Evolutionary conservation across 92 coral and sea anemone genomes (phyloP).

Genomic region (Umimayanthus kanabou): DNA sequence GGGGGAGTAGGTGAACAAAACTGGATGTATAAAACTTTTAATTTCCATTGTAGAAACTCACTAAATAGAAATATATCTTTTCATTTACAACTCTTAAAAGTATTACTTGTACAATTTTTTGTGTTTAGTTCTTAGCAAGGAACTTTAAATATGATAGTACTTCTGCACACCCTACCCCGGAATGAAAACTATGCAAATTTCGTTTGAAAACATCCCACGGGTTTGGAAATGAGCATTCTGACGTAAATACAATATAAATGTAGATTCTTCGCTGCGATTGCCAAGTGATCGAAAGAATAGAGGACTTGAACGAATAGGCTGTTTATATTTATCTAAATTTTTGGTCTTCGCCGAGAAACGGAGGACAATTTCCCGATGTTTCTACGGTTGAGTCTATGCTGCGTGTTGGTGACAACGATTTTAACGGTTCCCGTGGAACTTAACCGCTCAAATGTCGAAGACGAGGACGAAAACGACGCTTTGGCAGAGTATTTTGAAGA

Average conservation of each 20-base stretch:
- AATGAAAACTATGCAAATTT: constrained; percentile 30
- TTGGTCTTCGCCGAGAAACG: constrained; percentile 34
- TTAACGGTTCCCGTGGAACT: constrained; percentile 40
- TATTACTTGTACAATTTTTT: not conserved
- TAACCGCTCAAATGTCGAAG: constrained; percentile 14
- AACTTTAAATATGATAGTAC: not conserved
- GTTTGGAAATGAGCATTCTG: constrained; percentile 23
- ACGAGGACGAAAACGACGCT: constrained; percentile 14
- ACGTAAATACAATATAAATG: constrained; percentile 32
- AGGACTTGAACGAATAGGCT: not conserved
- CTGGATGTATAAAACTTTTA: not conserved
- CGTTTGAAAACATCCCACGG: constrained; percentile 16
- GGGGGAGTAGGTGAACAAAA: not conserved
- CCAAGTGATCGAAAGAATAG: not conserved
- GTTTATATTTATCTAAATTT: constrained; percentile 16
- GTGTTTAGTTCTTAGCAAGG: not conserved
- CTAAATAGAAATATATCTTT: no score
- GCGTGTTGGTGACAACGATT: constrained; percentile 40
- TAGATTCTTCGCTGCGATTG: not conserved
- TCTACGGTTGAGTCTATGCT: constrained; percentile 16
- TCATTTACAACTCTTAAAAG: not conserved
- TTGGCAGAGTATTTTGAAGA: constrained; percentile 11
- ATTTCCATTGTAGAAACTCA: no score
- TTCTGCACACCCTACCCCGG: constrained; percentile 29
- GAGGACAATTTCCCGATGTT: constrained; percentile 30